A percentile compares a stretch with the other conserved stretches of the same genome.
phyloP scores from a whole-genome alignment of 2,113 vertebrate species.

The Seriola aureovittata region DNA sequence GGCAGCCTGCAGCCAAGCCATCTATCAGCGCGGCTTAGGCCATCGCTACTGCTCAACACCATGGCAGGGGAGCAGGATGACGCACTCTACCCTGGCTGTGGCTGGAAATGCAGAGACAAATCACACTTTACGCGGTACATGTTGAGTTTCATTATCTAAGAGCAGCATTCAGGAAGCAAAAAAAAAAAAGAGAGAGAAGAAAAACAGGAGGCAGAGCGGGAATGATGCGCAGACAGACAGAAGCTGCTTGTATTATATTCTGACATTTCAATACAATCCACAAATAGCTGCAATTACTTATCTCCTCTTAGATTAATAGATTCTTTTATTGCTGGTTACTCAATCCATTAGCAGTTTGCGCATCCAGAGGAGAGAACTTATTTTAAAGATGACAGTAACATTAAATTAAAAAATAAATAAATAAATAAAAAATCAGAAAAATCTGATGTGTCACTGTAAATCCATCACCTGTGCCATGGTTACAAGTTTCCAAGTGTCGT shows the following conservation, averaged over 20 bases:
- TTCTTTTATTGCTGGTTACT: slow-evolving; percentile 49
- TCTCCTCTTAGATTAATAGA: slow-evolving; percentile 43
- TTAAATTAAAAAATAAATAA: background rate
- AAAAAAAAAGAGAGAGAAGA: background rate
- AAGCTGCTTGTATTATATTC: slow-evolving; percentile 28
- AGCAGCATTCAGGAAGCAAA: slow-evolving; percentile 40
- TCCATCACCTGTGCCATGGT: background rate
- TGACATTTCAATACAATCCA: slow-evolving; percentile 55
- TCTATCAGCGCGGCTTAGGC: slow-evolving; percentile 76
- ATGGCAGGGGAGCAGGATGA: slow-evolving; percentile 41
- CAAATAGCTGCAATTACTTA: slow-evolving; percentile 61
- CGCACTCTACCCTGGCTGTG: slow-evolving; percentile 34
- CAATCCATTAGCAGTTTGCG: slow-evolving; percentile 39
- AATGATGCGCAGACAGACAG: slow-evolving; percentile 1
- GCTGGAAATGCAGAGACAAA: slow-evolving; percentile 59
- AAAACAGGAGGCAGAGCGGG: background rate
- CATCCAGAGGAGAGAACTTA: slow-evolving; percentile 3
- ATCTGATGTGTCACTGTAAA: background rate
- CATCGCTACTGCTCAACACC: slow-evolving; percentile 69
- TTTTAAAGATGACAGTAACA: slow-evolving; percentile 18
- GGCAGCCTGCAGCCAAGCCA: slow-evolving; percentile 70
- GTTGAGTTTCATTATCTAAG: slow-evolving; percentile 67
- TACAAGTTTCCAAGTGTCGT: background rate
- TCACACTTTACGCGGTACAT: slow-evolving; percentile 41
- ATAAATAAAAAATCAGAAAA: no score